These are phyloP conservation scores for Tetranychus truncatus DNA, from an alignment of 2,888 invertebrate species.

Conservation along the genomic window DNA sequence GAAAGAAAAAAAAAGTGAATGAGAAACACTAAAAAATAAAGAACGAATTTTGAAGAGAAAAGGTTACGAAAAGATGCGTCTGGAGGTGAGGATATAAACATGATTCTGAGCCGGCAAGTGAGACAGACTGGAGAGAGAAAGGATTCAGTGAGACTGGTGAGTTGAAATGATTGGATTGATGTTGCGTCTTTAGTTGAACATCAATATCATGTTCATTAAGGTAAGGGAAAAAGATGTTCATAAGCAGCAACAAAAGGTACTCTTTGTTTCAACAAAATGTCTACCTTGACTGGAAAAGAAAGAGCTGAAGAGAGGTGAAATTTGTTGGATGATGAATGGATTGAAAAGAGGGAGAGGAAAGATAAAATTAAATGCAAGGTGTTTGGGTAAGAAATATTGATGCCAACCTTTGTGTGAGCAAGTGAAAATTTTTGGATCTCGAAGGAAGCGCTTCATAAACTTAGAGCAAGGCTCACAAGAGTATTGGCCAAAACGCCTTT, in stretches of 20 bases:
- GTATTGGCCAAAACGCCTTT: conserved; percentile 60
- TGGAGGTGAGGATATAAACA: background rate
- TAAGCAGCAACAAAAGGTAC: background rate
- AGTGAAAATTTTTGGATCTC: conserved; percentile 24
- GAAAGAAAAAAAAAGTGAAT: background rate
- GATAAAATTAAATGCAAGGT: background rate
- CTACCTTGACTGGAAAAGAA: background rate
- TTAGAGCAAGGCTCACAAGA: conserved; percentile 69
- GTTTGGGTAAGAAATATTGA: background rate
- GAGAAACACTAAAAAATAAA: conserved; percentile 5
- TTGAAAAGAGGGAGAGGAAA: conserved; percentile 6
- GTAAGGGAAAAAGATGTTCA: too few relatives aligned
- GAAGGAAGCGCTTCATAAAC: conserved; percentile 45
- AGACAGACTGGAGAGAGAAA: background rate
- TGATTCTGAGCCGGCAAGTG: background rate
- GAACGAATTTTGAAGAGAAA: background rate
- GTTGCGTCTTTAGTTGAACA: too few relatives aligned
- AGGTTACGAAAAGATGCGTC: background rate
- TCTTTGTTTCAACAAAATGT: background rate
- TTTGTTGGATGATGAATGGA: background rate
- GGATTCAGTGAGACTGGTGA: background rate
- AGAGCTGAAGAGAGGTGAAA: background rate
- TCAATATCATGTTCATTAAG: too few relatives aligned
- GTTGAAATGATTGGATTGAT: background rate
- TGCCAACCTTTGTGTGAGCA: conserved; percentile 23